phyloP scores from a whole-genome alignment of 2,888 invertebrate genomes.

The Hetaerina titia region DNA sequence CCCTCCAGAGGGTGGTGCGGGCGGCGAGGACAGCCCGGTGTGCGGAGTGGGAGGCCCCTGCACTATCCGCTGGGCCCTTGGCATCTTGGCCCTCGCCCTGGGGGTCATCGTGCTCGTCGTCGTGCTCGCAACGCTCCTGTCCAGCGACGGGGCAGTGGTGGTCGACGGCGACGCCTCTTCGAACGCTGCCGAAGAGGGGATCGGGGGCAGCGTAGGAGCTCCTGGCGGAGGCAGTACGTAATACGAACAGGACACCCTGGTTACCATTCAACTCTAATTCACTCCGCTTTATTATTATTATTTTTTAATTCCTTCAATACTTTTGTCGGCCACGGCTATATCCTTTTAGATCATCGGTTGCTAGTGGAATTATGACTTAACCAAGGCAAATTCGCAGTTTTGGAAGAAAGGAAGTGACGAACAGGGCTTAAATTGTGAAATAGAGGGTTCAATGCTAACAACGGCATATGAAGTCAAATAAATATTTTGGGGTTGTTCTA shows the following conservation, averaged over 20 bases:
- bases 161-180: background rate
- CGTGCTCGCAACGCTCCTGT: background rate
- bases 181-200: background rate
- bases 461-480: no score
- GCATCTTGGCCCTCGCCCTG: background rate
- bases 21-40: background rate
- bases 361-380: no score
- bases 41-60: conserved; percentile 21
- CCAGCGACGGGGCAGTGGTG: background rate
- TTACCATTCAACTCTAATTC: no score
- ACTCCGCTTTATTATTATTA: no score
- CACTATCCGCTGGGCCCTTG: conserved; percentile 33
- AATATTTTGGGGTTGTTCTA: no score
- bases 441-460: no score
- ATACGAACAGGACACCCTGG: background rate
- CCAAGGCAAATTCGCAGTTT: no score
- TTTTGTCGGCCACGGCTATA: no score
- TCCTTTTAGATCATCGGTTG: no score
- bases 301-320: no score
- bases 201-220: background rate
- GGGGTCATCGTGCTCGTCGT: conserved; percentile 24
- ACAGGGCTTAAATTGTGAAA: no score
- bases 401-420: no score
- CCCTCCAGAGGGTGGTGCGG: background rate
- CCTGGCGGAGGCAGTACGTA: background rate